phyloP scores from a whole-genome alignment of 2,113 vertebrate species.

The Centropus bengalensis region DNA sequence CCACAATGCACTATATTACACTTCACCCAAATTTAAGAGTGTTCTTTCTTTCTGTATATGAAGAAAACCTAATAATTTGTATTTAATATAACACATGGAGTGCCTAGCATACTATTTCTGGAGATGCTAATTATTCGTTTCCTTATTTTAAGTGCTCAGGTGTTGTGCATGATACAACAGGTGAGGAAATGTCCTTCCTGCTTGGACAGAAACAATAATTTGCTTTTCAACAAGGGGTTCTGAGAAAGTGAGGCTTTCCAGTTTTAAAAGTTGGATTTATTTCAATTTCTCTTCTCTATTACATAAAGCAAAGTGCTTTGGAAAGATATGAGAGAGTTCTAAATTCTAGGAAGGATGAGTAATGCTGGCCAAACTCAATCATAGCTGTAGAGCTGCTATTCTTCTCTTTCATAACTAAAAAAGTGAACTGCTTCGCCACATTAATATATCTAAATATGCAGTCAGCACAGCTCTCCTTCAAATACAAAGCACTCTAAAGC shows the following conservation, averaged over 20 bases:
- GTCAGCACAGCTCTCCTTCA: neutral
- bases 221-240: neutral
- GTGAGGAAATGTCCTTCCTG: neutral
- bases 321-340: neutral
- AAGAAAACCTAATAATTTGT: neutral
- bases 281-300: neutral
- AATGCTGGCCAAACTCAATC: neutral
- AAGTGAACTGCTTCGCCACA: neutral
- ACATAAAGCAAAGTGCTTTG: neutral
- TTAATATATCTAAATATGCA: neutral
- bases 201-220: neutral
- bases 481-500: neutral
- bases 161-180: neutral
- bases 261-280: neutral
- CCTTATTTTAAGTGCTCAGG: neutral
- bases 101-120: neutral
- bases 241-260: neutral
- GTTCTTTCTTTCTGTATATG: neutral
- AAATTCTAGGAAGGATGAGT: neutral
- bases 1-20: neutral
- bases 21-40: neutral
- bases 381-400: neutral
- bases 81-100: neutral
- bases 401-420: neutral
- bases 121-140: neutral